phyloP scores from a whole-genome alignment of 2,113 vertebrate species.

The Pavo muticus region DNA sequence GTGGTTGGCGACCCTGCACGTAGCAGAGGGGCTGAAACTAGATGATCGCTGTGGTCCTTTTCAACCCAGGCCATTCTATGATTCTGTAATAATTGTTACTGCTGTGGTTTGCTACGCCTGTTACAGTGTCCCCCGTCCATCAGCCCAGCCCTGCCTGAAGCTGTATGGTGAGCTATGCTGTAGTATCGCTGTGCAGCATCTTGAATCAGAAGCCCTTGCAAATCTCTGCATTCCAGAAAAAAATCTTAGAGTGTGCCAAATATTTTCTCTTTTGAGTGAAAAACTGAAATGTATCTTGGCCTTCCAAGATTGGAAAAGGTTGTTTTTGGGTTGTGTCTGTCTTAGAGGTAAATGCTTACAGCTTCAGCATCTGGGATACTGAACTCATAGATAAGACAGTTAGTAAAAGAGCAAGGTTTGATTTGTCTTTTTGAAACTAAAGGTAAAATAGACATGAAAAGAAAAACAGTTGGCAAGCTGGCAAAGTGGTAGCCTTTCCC shows the following conservation, averaged over 20 bases:
- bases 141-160: neutral
- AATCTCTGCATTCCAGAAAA: neutral
- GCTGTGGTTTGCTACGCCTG: neutral
- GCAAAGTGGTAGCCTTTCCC: neutral
- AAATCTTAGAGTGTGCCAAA: neutral
- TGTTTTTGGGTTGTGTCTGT: neutral
- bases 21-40: no score
- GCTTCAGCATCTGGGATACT: neutral
- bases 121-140: neutral
- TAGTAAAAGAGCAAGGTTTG: neutral
- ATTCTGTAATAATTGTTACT: no score
- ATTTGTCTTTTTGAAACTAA: neutral
- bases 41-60: no score
- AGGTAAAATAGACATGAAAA: neutral
- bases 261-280: accelerated
- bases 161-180: accelerated
- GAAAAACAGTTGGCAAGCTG: neutral
- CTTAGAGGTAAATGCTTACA: neutral
- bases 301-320: neutral
- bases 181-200: neutral
- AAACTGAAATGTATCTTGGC: neutral
- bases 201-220: neutral
- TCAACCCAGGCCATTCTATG: no score
- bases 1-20: no score
- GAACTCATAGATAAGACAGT: neutral